Conservation (phyloP, 2,888 invertebrate species). For the Nasonovia ribisnigri region DNA sequence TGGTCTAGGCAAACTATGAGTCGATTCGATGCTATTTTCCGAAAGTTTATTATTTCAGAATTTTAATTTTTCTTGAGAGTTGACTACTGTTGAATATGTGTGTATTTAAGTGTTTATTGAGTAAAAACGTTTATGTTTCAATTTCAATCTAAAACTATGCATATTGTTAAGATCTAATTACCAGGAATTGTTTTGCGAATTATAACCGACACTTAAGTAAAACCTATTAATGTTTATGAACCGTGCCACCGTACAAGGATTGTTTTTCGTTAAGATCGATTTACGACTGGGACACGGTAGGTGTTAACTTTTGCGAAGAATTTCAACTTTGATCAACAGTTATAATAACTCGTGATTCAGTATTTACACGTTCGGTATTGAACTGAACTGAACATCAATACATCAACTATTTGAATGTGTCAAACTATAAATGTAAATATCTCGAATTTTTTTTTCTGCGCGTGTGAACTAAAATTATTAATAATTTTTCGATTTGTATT, state of each 20-base stretch:
- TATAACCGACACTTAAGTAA: neutral
- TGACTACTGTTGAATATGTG: too few relatives aligned
- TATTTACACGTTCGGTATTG: neutral
- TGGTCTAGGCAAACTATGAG: too few relatives aligned
- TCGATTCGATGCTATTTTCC: too few relatives aligned
- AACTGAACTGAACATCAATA: neutral
- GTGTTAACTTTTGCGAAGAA: neutral
- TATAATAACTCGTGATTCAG: neutral
- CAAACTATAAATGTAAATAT: neutral
- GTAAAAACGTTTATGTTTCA: neutral
- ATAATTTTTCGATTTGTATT: constrained; percentile 3
- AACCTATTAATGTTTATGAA: neutral
- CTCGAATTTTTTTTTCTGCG: neutral
- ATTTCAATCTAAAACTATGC: neutral
- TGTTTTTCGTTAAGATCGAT: neutral
- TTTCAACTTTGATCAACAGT: neutral
- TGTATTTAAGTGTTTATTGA: neutral
- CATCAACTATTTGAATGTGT: neutral
- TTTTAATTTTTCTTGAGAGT: too few relatives aligned
- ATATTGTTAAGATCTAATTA: neutral
- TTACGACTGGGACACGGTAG: neutral
- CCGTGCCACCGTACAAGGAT: neutral
- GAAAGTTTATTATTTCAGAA: too few relatives aligned
- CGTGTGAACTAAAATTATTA: neutral
- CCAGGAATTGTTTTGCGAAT: neutral